These are phyloP conservation scores for Chirona hameri DNA, from an alignment of 2,888 invertebrate species.

Conservation along the genomic window DNA sequence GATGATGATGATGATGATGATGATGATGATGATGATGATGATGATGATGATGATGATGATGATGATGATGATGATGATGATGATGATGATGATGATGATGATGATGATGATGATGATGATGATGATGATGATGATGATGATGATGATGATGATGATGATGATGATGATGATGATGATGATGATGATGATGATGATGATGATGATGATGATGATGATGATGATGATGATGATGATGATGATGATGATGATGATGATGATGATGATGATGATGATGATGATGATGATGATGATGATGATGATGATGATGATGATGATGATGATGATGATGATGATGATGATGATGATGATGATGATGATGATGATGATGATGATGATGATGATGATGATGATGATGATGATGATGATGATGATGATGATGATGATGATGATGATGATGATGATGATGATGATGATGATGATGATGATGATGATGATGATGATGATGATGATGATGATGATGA, in stretches of 20 bases:
- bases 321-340: neutral
- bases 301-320: neutral
- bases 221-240: too few species aligned
- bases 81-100: neutral
- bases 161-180: neutral
- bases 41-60: neutral
- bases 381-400: neutral
- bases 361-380: neutral
- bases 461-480: neutral
- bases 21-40: conserved; percentile 4
- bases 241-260: too few species aligned
- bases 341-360: conserved; percentile 13
- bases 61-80: neutral
- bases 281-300: neutral
- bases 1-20: neutral
- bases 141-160: neutral
- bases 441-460: neutral
- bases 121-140: neutral
- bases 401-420: neutral
- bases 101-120: neutral
- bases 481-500: conserved; percentile 1
- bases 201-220: too few species aligned
- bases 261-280: neutral
- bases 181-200: neutral
- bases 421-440: conserved; percentile 1